Evolutionary conservation across 2,797 vertebrate species (phyloP).

Genomic region (Choloepus didactylus): DNA sequence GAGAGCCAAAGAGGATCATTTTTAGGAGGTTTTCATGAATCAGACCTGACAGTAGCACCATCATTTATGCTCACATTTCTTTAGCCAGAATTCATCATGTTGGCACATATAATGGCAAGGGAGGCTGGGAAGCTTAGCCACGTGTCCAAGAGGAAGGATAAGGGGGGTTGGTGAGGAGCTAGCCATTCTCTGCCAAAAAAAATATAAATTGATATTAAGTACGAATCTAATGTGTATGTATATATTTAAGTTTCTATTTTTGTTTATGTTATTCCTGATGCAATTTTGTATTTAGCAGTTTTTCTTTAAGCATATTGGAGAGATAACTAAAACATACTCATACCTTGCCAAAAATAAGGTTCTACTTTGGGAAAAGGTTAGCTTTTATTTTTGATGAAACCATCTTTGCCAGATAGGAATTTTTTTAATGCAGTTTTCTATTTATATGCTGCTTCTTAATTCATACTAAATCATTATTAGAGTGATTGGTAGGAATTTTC

Average conservation of each 20-base stretch:
- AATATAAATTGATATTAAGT: neutral
- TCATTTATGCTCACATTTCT: neutral
- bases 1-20: neutral
- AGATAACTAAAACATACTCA: neutral
- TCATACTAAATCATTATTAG: constrained; percentile 18
- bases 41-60: neutral
- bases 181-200: neutral
- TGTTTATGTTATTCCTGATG: constrained; percentile 28
- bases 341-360: neutral
- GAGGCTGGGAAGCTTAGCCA: neutral
- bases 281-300: neutral
- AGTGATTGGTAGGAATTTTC: neutral
- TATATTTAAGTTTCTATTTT: constrained; percentile 12
- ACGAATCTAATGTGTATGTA: neutral
- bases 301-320: neutral
- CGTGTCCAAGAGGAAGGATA: neutral
- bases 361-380: neutral
- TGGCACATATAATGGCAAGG: neutral
- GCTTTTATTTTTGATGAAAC: neutral
- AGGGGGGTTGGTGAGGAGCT: neutral
- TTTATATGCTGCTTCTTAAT: neutral
- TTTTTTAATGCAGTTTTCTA: neutral
- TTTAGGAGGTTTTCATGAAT: neutral
- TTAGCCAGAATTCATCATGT: neutral
- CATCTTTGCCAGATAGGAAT: neutral